Base-by-base conservation (phyloP, 1,140 invertebrate species). In the Caenorhabditis remanei region DNA sequence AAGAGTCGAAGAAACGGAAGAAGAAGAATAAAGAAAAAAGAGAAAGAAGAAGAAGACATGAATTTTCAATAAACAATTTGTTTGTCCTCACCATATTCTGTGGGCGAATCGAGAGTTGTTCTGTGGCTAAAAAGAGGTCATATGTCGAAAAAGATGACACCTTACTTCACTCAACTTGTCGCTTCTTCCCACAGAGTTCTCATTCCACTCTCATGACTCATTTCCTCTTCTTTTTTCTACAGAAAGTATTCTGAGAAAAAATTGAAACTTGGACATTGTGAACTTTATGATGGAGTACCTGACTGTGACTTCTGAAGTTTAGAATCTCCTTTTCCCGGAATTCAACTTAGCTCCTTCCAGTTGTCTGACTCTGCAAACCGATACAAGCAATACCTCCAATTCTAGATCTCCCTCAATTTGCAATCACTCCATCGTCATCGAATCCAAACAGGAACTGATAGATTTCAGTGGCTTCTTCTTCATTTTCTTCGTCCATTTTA, bases 1-100 rank as follows among this genome's bases (percentile, higher is more conserved):
- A 40, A 41, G 14, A 53, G 21, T 19, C 19, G 71, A 79, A 79
- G n/a, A 32, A 32, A 79, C 24, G 40, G 40, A n/a, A 58, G 11
- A 58, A 14, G 56, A 2, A 41, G 40, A 79, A 79, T 11, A 50
- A 43, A 32, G n/a, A 50, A 48, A 79, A 79, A 46, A 14, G 13
- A 16, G n/a, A 46, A 8, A 19, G n/a, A 46, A 71, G 71, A 79
- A 48, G 71, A 50, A 21, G 46, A 50, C 71, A 79, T 79, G 71
- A 79, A 79, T 79, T 79, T 79, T 79, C 71, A 79, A 79, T 79
- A 79, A 79, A 79, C 71, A 79, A 79, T 50, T 79, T 79, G 71
- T 79, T 79, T 50, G 46, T 79, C 43, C 71, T 71, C 65, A 46
- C 65, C 65, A 71, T 71, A 71, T 71, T 71, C 41, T 46, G 40